Base-by-base conservation (phyloP, 30 jellyfish, hydroid and myxozoan genomes). In the Aurelia sp. region DNA sequence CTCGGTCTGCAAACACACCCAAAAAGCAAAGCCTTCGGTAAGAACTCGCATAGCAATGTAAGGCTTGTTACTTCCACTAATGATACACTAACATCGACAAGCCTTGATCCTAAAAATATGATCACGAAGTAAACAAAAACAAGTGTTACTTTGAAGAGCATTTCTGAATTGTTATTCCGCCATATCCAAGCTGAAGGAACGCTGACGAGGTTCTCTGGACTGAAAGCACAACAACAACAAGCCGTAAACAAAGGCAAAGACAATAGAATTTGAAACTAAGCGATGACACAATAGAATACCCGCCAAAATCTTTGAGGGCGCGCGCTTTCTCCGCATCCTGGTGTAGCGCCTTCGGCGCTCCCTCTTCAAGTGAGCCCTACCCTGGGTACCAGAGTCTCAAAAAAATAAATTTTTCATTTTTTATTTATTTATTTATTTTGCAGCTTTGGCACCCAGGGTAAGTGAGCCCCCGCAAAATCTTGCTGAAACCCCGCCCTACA, bases 61-160 rank as follows among this genome's bases (percentile, higher is more conserved):
- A 84, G 58, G 77, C 93, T 72, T 2, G 93, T 84, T 31, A 84
- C 88, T 66, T 59, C 88, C 16, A 84, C 58, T 30, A 88, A 58
- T 13, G 94, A 77, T 17, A 90, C 78, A 66, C 86, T 67, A 13
- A 90, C 88, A 52, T 90, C 97, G 21, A 81, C 77, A 11, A 90
- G 77, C 84, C 97, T 84, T n/a, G 91, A 80, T 18, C 88, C 91
- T 27, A 90, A 47, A 57, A 90, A 90, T 57, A 90, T 76, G 71
- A 82, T 47, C 8, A 90, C 24, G 53, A 84, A 82, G 83, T 90
- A 90, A 11, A 78, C 47, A 13, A 90, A 55, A 12, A 90, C 91
- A 27, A 84, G 91, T 30, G 74, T 21, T 19, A 90, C 62, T 47
- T 79, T 75, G 63, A 90, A 30, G 44, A 90, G 80, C 94, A 90